Base-by-base conservation (phyloP, 1,140 invertebrate genomes). In the Antheraea mylitta region DNA sequence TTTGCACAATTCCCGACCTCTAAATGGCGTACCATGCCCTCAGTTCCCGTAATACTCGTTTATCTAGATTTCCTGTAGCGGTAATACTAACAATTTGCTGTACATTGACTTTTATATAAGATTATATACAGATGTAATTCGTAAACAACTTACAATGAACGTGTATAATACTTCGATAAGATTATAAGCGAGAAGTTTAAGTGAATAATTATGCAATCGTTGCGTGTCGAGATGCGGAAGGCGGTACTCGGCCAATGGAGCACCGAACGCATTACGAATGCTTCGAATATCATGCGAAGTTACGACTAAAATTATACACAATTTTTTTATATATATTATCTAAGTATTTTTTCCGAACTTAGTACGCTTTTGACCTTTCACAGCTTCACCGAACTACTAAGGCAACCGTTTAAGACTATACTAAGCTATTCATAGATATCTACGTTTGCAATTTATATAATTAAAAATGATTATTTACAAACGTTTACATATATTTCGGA, bases 211-310 rank as follows among this genome's bases (percentile, higher is more conserved):
- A 80, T 74, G 79, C 79, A 87, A 89, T 74, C 22, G 70, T 86
- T 83, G 80, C 83, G 76, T 85, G 80, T 77, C 76, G 62, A 77
- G 80, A 87, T 76, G 78, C 85, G 85, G 87, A 89, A 87, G 85
- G 78, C 78, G 72, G 74, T 79, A 87, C 74, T 87, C 83, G 87
- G 85, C 83, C 87, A 89, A 85, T 87, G 70, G 85, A 87, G 82
- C 87, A 85, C 73, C 69, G 71, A 79, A 71, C 80, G 80, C 79
- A 85, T 85, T 78, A 77, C 77, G 79, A 79, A 72, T 77, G 77
- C 75, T 69, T 62, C 70, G 61, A 60, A 69, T 75, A 73, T 77
- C 76, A 77, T 78, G 77, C 80, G 30, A 65, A 42, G 38, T 63
- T 37, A 42, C 38, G 37, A 53, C 11, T 53, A 16, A 36, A 63